Percentiles rank a stretch among this genome's conserved stretches.
phyloP scores from a whole-genome alignment of 2,113 vertebrate genomes.

The Trogon melanurus region DNA sequence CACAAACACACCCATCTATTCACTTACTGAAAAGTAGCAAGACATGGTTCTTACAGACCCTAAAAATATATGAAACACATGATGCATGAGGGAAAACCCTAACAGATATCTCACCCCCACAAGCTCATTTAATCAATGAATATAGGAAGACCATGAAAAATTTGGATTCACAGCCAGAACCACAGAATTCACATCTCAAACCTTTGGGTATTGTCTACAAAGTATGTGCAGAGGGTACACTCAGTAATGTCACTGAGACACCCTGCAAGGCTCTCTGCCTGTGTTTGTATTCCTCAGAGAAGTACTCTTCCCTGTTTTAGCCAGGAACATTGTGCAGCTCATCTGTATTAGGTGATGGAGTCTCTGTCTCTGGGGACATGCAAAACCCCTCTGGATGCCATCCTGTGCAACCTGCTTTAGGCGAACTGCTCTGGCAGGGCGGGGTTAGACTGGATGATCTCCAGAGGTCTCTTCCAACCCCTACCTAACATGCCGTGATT shows the following conservation, averaged over 20 bases:
- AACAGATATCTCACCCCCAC: fast-evolving
- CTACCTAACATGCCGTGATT: too few species aligned
- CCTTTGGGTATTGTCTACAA: background rate
- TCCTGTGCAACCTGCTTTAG: too few species aligned
- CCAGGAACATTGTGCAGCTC: background rate
- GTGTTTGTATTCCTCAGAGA: background rate
- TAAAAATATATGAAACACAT: background rate
- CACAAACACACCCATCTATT: background rate
- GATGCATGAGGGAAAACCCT: background rate
- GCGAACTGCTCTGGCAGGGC: too few species aligned
- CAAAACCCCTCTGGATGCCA: too few species aligned
- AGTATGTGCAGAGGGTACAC: too few species aligned
- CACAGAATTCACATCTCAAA: background rate
- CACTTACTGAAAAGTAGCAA: background rate
- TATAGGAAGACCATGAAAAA: background rate
- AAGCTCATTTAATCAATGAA: background rate
- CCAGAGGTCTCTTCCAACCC: too few species aligned
- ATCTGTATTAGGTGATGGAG: too few species aligned
- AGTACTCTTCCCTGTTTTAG: background rate
- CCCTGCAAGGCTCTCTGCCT: background rate
- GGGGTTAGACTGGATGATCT: too few species aligned
- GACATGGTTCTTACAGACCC: background rate
- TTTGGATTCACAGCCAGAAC: background rate
- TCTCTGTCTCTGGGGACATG: too few species aligned
- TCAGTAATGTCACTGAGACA: background rate